Conservation (phyloP, 2,888 invertebrate species). For the Corbicula japonica region DNA sequence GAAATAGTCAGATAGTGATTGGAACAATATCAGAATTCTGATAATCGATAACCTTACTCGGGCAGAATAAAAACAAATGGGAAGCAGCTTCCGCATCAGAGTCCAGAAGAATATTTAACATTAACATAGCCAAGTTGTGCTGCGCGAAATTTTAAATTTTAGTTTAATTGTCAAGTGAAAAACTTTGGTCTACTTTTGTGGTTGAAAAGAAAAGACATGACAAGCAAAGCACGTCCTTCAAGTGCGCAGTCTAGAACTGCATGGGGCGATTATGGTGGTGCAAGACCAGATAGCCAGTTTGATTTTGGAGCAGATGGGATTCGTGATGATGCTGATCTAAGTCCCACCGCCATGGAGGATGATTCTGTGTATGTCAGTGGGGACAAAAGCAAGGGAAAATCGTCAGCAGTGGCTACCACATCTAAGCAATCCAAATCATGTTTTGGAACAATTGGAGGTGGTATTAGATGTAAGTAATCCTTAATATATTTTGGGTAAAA, state of each 20-base stretch:
- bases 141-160: no score
- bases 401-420: slow-evolving; percentile 48
- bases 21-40: no score
- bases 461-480: slow-evolving; percentile 83
- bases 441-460: slow-evolving; percentile 79
- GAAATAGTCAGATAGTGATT: no score
- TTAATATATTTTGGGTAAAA: no score
- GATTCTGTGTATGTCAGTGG: slow-evolving; percentile 70
- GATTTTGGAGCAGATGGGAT: slow-evolving; percentile 75
- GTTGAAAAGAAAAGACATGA: slow-evolving; percentile 12
- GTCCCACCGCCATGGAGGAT: slow-evolving; percentile 69
- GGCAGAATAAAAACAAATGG: slow-evolving; percentile 21
- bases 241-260: slow-evolving; percentile 78
- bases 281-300: slow-evolving; percentile 71
- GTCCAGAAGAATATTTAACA: neutral
- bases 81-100: slow-evolving; percentile 16
- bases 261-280: slow-evolving; percentile 74
- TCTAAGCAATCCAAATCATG: slow-evolving; percentile 71
- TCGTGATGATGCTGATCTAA: slow-evolving; percentile 74
- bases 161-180: no score
- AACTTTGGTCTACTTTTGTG: slow-evolving; percentile 27
- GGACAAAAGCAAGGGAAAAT: slow-evolving; percentile 56
- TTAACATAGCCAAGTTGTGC: no score
- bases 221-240: slow-evolving; percentile 69
- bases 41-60: no score